phyloP scores from a whole-genome alignment of 2,113 vertebrate species.

The Penelope pileata region DNA sequence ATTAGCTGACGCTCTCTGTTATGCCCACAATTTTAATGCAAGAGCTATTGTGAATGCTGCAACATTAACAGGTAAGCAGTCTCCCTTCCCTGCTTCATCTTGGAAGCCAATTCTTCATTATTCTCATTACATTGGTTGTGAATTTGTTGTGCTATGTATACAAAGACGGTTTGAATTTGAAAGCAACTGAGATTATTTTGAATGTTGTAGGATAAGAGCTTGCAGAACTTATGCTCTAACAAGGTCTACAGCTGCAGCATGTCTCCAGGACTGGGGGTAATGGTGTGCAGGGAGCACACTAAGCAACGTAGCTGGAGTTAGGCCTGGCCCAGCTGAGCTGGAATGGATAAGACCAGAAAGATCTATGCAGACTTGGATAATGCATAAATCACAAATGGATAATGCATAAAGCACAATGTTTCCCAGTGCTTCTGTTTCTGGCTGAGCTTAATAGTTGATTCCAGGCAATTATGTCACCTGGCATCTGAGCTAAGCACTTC shows the following conservation, averaged over 20 bases:
- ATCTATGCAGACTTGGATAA: accelerated
- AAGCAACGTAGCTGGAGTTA: neutral
- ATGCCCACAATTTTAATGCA: slow-evolving; percentile 90
- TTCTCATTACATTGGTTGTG: neutral
- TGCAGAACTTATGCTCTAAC: neutral
- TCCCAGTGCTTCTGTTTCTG: neutral
- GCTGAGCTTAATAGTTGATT: neutral
- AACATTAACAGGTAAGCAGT: slow-evolving; percentile 89
- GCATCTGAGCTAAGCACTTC: neutral
- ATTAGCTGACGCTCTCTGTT: slow-evolving; percentile 93
- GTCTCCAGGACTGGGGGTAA: neutral
- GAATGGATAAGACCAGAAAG: neutral
- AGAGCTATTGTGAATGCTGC: slow-evolving; percentile 90
- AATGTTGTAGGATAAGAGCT: neutral
- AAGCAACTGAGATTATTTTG: neutral
- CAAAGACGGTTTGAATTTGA: neutral
- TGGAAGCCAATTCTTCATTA: neutral
- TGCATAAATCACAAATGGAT: too few relatives aligned
- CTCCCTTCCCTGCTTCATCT: neutral
- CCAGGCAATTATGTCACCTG: neutral
- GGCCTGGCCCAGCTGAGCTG: neutral
- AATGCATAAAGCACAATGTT: neutral
- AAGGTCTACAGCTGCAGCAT: accelerated
- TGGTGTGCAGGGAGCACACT: accelerated
- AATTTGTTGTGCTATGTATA: neutral